These are phyloP conservation scores for Tipula lateralis DNA, from an alignment of 2,888 invertebrate species.

Conservation along the genomic window DNA sequence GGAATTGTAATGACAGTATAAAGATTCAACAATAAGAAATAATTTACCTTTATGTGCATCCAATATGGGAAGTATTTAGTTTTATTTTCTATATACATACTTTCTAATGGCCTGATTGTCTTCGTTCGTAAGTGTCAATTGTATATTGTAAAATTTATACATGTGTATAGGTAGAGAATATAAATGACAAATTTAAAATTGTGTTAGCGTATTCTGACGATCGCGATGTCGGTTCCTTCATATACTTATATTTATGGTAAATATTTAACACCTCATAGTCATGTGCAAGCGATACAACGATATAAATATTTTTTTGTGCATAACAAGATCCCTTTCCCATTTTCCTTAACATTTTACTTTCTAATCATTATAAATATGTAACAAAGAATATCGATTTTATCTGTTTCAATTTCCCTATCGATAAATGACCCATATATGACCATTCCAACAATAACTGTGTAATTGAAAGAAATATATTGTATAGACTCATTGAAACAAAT, in stretches of 20 bases:
- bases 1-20: neutral
- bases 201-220: neutral
- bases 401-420: neutral
- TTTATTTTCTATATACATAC: neutral
- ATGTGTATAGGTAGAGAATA: neutral
- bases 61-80: neutral
- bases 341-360: neutral
- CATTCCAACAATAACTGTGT: too few species aligned
- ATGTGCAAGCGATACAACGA: too few species aligned
- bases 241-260: neutral
- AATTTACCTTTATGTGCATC: neutral
- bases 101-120: constrained; percentile 11
- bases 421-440: neutral
- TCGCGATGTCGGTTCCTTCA: neutral
- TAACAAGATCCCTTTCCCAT: neutral
- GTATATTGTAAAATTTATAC: neutral
- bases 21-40: constrained; percentile 24
- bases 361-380: neutral
- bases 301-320: too few species aligned
- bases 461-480: too few species aligned
- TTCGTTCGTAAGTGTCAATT: neutral
- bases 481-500: too few species aligned
- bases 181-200: neutral
- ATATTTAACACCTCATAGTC: too few species aligned
- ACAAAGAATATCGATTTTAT: neutral